These are phyloP conservation scores for Rhinatrema bivittatum DNA, from an alignment of 2,797 vertebrate species.

Conservation along the genomic window DNA sequence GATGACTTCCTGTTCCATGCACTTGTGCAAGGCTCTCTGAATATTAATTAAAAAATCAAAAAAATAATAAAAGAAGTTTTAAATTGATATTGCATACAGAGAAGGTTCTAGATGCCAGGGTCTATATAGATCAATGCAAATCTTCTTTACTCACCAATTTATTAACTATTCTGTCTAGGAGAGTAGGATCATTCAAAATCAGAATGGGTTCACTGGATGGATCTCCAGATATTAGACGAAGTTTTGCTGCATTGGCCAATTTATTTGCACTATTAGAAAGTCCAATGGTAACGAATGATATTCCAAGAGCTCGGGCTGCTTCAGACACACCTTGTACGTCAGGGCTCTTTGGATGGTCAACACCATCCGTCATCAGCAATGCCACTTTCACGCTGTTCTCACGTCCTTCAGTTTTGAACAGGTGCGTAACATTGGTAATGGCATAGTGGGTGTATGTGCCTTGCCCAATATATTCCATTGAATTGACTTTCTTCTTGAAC, in stretches of 20 bases:
- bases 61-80: too few species aligned
- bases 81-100: too few species aligned
- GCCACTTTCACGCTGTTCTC: slow-evolving; percentile 55
- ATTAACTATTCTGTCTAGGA: slow-evolving; percentile 54
- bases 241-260: slow-evolving; percentile 58
- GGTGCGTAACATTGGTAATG: slow-evolving; percentile 68
- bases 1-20: too few species aligned
- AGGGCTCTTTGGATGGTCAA: slow-evolving; percentile 78
- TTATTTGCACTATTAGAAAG: slow-evolving; percentile 54
- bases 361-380: slow-evolving; percentile 78
- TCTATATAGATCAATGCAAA: too few species aligned
- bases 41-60: too few species aligned
- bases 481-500: slow-evolving; percentile 57
- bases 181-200: slow-evolving; percentile 60
- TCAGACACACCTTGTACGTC: slow-evolving; percentile 53
- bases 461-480: slow-evolving; percentile 73
- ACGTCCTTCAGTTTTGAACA: slow-evolving; percentile 64
- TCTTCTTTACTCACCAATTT: slow-evolving; percentile 64
- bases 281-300: slow-evolving; percentile 71
- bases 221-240: slow-evolving; percentile 65
- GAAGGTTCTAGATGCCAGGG: too few species aligned
- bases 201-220: slow-evolving; percentile 56
- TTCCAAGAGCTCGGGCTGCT: slow-evolving; percentile 62
- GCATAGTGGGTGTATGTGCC: slow-evolving; percentile 83
- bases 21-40: too few species aligned